A percentile compares a stretch with the other conserved stretches of the same genome.
These are phyloP conservation scores for Drosophila kurseongensis DNA, from an alignment of 1,140 invertebrate species.

Conservation along the genomic window DNA sequence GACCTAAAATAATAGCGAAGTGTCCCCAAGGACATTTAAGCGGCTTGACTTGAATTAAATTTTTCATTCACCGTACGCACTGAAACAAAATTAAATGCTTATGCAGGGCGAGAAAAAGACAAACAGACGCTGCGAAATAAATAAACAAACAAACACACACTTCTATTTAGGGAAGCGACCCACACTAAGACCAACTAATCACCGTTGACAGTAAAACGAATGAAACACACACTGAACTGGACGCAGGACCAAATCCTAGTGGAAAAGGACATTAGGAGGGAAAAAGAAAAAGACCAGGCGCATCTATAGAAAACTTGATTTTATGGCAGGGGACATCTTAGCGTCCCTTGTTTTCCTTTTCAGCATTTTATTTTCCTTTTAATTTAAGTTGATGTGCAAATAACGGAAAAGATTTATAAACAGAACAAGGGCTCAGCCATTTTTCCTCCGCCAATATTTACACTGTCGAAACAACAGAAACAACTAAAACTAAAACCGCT, in stretches of 20 bases:
- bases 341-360: conserved; percentile 43
- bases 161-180: neutral
- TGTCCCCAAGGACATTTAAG: conserved; percentile 56
- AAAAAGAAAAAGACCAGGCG: conserved; percentile 2
- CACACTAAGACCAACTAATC: conserved; percentile 73
- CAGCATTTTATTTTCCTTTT: conserved; percentile 61
- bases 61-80: conserved; percentile 47
- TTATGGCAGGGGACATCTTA: conserved; percentile 40
- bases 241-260: conserved; percentile 34
- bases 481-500: conserved; percentile 30
- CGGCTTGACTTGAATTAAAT: conserved; percentile 68
- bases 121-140: conserved; percentile 9
- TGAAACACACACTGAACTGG: conserved; percentile 50
- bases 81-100: conserved; percentile 49
- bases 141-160: conserved; percentile 13
- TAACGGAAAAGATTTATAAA: conserved; percentile 78
- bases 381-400: conserved; percentile 78
- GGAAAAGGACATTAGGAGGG: conserved; percentile 24
- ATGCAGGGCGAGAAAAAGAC: conserved; percentile 19
- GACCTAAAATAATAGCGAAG: conserved; percentile 52
- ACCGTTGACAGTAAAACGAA: conserved; percentile 65
- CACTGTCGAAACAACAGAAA: conserved; percentile 32
- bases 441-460: conserved; percentile 53
- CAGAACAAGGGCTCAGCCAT: conserved; percentile 27
- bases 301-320: conserved; percentile 34